Conservation (phyloP, 2,797 vertebrate species). For the Onychomys torridus region DNA sequence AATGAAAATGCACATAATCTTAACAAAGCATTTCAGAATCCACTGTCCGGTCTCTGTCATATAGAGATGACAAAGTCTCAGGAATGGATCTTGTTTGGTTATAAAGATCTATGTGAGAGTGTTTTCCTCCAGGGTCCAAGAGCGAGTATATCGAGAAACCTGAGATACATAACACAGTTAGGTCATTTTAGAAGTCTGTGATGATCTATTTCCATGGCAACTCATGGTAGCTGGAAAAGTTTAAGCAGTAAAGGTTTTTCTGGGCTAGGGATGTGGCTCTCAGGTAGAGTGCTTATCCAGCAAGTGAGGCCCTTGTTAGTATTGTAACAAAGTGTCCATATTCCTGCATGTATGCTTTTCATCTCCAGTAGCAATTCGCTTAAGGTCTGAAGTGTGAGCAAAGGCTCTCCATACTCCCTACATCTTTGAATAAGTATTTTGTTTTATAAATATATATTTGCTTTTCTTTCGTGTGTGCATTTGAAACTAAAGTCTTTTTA, state of each 20-base stretch:
- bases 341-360: not conserved
- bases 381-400: not conserved
- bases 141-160: not conserved
- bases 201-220: not conserved
- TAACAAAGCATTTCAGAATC: not conserved
- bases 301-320: no score
- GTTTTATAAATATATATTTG: not conserved
- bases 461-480: not conserved
- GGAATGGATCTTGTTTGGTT: not conserved
- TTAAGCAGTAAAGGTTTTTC: not conserved
- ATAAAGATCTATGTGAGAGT: not conserved
- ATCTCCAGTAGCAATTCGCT: not conserved
- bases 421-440: not conserved
- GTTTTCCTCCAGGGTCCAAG: not conserved
- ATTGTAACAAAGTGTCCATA: fast-evolving
- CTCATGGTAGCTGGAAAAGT: not conserved
- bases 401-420: not conserved
- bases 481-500: not conserved
- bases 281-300: not conserved
- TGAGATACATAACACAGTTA: not conserved
- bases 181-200: not conserved
- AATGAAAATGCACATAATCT: not conserved
- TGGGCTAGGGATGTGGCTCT: not conserved
- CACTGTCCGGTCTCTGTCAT: not conserved
- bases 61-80: not conserved